Conservation (phyloP, 2,797 vertebrate species). For the Petrocephalus sullivani region DNA sequence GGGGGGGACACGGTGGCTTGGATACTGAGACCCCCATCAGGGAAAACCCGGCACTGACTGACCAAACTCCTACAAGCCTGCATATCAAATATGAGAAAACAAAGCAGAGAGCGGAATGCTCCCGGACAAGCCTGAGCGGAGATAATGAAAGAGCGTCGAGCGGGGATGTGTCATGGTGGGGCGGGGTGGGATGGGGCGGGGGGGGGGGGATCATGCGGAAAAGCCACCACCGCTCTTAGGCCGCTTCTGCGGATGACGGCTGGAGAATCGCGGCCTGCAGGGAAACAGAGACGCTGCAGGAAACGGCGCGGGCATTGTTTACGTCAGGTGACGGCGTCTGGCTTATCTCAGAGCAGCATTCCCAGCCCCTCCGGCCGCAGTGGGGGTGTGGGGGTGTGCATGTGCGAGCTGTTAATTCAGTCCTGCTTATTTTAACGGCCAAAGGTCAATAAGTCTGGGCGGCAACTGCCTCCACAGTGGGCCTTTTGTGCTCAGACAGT, state of each 20-base stretch:
- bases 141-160: background rate
- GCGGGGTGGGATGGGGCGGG: background rate
- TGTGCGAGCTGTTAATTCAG: constrained; percentile 11
- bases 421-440: constrained; percentile 21
- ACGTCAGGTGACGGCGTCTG: background rate
- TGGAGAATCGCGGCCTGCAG: background rate
- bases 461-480: background rate
- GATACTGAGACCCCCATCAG: background rate
- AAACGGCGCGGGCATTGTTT: background rate
- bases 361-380: background rate
- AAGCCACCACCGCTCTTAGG: background rate
- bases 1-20: background rate
- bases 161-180: background rate
- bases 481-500: background rate
- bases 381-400: background rate
- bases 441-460: constrained; percentile 23
- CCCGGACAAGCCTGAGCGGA: background rate
- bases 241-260: background rate
- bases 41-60: background rate
- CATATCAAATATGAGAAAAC: background rate
- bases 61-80: background rate
- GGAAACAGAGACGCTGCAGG: background rate
- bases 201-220: background rate
- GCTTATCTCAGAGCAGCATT: background rate
- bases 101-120: background rate